A percentile compares a stretch with the other conserved stretches of the same genome.
Evolutionary conservation across 2,888 invertebrate genomes (phyloP).

Genomic region (Andrena fulva): DNA sequence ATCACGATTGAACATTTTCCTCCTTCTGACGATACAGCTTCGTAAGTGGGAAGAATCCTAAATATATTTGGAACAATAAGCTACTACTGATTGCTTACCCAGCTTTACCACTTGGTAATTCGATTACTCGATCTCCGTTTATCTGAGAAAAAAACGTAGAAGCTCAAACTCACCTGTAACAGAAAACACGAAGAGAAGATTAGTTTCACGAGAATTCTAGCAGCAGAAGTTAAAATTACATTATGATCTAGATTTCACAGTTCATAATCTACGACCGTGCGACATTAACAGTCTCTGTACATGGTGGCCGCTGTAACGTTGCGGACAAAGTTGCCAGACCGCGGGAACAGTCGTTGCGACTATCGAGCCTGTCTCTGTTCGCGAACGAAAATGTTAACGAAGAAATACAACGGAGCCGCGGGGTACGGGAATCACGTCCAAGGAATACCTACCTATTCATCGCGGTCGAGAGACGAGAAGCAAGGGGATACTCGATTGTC

Average conservation of each 20-base stretch:
- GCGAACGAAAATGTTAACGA: not conserved
- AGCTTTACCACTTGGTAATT: not conserved
- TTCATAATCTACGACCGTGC: not conserved
- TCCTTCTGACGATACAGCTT: constrained; percentile 34
- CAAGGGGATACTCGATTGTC: constrained; percentile 36
- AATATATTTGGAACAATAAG: not conserved
- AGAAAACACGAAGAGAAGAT: constrained; percentile 25
- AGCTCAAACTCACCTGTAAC: constrained; percentile 67
- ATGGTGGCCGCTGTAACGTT: not conserved
- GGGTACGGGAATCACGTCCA: not conserved
- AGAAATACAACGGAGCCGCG: not conserved
- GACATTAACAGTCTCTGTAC: not conserved
- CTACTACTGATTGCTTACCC: constrained; percentile 11
- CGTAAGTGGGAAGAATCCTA: constrained; percentile 45
- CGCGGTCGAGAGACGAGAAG: constrained; percentile 15
- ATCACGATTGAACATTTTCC: constrained; percentile 62
- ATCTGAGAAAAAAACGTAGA: not conserved
- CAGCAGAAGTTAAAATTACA: not conserved
- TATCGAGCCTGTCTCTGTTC: not conserved
- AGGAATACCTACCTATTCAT: constrained; percentile 26
- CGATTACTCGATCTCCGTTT: not conserved
- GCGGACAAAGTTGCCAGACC: not conserved
- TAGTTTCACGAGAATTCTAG: not conserved
- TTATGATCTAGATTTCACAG: not conserved
- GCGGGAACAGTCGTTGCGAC: not conserved